phyloP scores from a whole-genome alignment of 1,140 invertebrate species.

The Potamilus streckersoni region DNA sequence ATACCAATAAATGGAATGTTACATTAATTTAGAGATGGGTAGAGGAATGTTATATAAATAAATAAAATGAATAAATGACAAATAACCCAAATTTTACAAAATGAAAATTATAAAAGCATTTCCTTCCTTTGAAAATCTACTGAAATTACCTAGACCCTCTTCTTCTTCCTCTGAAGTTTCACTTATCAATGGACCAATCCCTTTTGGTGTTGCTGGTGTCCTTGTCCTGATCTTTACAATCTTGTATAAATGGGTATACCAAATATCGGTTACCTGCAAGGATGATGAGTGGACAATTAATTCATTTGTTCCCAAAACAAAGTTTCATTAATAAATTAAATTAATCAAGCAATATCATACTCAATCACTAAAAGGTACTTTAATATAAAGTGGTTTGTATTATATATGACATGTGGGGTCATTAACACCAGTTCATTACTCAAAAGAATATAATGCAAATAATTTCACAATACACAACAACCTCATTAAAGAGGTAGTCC shows the following conservation, averaged over 20 bases:
- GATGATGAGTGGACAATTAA: background rate
- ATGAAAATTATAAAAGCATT: background rate
- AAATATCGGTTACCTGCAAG: conserved; percentile 63
- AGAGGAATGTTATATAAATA: background rate
- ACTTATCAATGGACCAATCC: conserved; percentile 55
- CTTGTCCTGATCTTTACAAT: conserved; percentile 59
- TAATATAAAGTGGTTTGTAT: too few relatives aligned
- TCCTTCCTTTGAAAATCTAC: background rate
- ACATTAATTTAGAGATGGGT: background rate
- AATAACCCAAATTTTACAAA: background rate
- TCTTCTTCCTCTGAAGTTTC: conserved; percentile 55
- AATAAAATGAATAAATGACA: background rate
- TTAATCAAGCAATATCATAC: too few relatives aligned
- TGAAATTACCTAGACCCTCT: conserved; percentile 48
- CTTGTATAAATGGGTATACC: conserved; percentile 58
- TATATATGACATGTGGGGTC: too few relatives aligned
- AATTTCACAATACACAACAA: too few relatives aligned
- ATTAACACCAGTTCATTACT: too few relatives aligned
- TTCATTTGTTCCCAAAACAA: too few relatives aligned
- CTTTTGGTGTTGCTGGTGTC: conserved; percentile 56
- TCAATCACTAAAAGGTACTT: too few relatives aligned
- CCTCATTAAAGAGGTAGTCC: too few relatives aligned
- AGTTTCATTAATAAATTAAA: too few relatives aligned
- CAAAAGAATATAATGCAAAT: too few relatives aligned
- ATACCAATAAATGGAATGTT: too few relatives aligned